A percentile compares a stretch with the other conserved stretches of the same genome.
These are phyloP conservation scores for Psix sp. DNA, from an alignment of 1,140 invertebrate genomes.

Conservation along the genomic window DNA sequence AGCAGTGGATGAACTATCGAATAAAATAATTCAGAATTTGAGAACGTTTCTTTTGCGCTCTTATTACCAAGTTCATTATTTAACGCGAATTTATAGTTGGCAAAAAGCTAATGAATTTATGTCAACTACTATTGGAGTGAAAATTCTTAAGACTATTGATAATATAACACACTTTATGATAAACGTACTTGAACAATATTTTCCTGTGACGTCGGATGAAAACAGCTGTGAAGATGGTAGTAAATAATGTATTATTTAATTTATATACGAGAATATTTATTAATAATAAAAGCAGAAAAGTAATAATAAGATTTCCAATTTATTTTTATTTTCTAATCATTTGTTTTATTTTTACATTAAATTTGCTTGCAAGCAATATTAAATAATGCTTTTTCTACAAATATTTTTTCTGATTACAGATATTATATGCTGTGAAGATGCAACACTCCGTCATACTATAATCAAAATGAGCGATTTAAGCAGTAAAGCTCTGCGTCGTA, in stretches of 20 bases:
- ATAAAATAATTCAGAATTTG: slow-evolving; percentile 66
- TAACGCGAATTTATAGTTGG: slow-evolving; percentile 68
- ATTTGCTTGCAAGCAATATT: too few relatives aligned
- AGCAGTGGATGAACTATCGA: slow-evolving; percentile 65
- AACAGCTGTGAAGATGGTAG: slow-evolving; percentile 56
- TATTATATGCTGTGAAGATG: slow-evolving; percentile 64
- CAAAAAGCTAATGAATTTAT: slow-evolving; percentile 69
- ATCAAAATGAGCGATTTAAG: slow-evolving; percentile 67
- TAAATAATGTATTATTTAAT: slow-evolving; percentile 1
- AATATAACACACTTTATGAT: slow-evolving; percentile 65
- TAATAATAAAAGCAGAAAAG: background rate
- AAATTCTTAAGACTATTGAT: slow-evolving; percentile 68
- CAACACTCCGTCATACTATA: slow-evolving; percentile 68
- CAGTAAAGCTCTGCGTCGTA: slow-evolving; percentile 62
- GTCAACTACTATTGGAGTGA: slow-evolving; percentile 69
- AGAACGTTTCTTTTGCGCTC: slow-evolving; percentile 65
- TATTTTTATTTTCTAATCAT: background rate
- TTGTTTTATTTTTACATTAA: background rate
- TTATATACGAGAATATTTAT: background rate
- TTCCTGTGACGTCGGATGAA: slow-evolving; percentile 63
- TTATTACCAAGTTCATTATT: slow-evolving; percentile 69
- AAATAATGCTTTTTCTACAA: too few relatives aligned
- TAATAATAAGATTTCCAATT: slow-evolving; percentile 4
- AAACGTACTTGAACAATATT: slow-evolving; percentile 67
- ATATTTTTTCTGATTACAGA: too few relatives aligned